Evolutionary conservation across 2,888 invertebrate genomes (phyloP), one percentile per base, ranked within the genome.

Genomic region (Heliconius charithonia): DNA sequence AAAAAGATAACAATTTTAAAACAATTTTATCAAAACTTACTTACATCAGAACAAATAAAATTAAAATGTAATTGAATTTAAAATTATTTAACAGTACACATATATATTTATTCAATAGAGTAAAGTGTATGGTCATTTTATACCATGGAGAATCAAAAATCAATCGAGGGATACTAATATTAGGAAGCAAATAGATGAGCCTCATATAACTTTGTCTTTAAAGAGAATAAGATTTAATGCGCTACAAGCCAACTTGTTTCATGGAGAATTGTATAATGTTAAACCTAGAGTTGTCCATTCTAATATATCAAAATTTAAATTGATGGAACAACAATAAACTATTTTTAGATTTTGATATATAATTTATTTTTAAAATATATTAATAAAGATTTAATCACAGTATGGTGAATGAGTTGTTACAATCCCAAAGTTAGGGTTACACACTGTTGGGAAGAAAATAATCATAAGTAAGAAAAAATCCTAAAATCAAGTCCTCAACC

Each of bases 91-190:
- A 69, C 16, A 27, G 63, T 41, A 74, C 25, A 62, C 10, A 74
- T 27, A 45, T 74, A 63, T 63, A 74, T 41, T 22, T 63, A 65
- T 74, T 74, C 29, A 45, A 65, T 74, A 80, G 79, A 83, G 74
- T 78, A 83, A 77, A 76, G 27, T 84, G 29, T 90, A 88, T 81
- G 94, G 93, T 77, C 92, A 92, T 84, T 81, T 83, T 73, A 92
- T 93, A 82, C 90, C 90, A 73, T 93, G 93, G 93, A 91, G 85
- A 85, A 74, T 80, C 71, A 81, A 85, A 29, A 82, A 79, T 27
- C 63, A 16, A 16, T 63, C 16, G 13, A 63, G 27, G 81, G 84
- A 80, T 80, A 84, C 75, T 77, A 79, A 81, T 45, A 72, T 74
- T 45, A 73, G 76, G 81, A 85, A 85, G 76, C 87, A 86, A 84